These are phyloP conservation scores for Paramuricea clavata DNA, from an alignment of 92 coral and sea anemone genomes.

Conservation along the genomic window DNA sequence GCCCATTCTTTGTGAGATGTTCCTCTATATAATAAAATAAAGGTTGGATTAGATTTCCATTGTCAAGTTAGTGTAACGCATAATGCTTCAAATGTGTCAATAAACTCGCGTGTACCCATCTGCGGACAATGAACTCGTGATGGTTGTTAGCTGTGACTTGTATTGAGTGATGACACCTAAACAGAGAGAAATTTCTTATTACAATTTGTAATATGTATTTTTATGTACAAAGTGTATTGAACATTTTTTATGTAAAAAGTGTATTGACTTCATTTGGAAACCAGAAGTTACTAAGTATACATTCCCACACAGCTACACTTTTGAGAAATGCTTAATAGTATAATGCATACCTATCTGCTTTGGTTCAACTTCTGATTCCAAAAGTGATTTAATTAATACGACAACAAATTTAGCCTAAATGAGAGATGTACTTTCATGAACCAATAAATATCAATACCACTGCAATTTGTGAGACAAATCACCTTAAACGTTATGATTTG, in stretches of 20 bases:
- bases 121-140: slow-evolving; percentile 73
- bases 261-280: too few species aligned
- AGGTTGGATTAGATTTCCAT: too few species aligned
- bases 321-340: too few species aligned
- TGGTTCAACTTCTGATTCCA: slow-evolving; percentile 87
- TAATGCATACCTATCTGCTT: slow-evolving; percentile 78
- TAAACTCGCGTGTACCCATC: slow-evolving; percentile 72
- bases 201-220: neutral
- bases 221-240: too few species aligned
- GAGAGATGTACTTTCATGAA: neutral
- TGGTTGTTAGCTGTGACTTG: slow-evolving; percentile 89
- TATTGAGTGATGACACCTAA: slow-evolving; percentile 95
- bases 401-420: slow-evolving; percentile 94
- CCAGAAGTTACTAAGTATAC: too few species aligned
- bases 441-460: neutral
- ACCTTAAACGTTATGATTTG: too few species aligned
- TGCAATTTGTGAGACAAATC: too few species aligned
- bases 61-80: too few species aligned
- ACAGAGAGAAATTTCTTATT: neutral
- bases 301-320: too few species aligned
- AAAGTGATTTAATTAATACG: slow-evolving; percentile 77
- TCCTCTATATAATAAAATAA: slow-evolving; percentile 58
- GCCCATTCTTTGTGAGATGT: slow-evolving; percentile 77
- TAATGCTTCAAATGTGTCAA: too few species aligned
- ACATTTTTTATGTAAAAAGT: too few species aligned